Evolutionary conservation across 2,797 vertebrate species (phyloP).

Genomic region (Liasis olivaceus): DNA sequence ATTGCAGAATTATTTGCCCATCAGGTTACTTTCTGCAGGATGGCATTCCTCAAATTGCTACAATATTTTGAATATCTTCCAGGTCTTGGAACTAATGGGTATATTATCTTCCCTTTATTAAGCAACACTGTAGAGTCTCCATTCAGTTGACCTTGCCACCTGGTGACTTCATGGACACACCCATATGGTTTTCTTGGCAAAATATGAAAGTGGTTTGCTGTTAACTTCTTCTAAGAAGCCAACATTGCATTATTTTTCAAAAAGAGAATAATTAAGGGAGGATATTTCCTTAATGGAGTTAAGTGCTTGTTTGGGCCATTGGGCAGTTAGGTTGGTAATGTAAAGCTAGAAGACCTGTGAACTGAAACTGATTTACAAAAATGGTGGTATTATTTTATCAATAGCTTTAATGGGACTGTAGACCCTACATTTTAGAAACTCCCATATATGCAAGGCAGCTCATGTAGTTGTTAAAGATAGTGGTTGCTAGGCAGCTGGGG

Average conservation of each 20-base stretch:
- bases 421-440: neutral
- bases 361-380: neutral
- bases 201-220: neutral
- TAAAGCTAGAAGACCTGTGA: neutral
- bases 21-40: neutral
- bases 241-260: neutral
- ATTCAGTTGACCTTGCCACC: neutral
- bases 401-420: neutral
- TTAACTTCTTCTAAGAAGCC: neutral
- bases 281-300: neutral
- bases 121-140: neutral
- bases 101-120: neutral
- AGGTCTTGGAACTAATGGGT: neutral
- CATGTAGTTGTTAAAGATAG: neutral
- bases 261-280: neutral
- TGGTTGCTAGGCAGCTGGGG: conserved; percentile 8
- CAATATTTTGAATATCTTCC: neutral
- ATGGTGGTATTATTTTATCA: neutral
- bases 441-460: neutral
- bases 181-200: neutral
- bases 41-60: neutral
- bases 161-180: neutral
- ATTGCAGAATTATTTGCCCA: neutral
- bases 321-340: neutral
- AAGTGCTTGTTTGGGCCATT: neutral